Base-by-base conservation (phyloP, 2,113 vertebrate species). In the Ochotona princeps region DNA sequence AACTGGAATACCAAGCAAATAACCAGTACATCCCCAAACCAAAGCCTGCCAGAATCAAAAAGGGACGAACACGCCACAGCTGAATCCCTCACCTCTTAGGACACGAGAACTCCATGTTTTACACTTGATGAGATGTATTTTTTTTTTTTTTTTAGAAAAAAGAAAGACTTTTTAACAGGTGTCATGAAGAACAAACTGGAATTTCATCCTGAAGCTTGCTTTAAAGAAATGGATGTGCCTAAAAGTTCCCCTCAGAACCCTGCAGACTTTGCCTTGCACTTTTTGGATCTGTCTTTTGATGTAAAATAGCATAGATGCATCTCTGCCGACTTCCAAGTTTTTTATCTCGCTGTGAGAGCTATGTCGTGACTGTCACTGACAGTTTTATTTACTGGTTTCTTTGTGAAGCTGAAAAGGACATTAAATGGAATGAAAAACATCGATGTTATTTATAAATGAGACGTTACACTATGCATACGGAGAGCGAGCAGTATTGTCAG, bases 21-120 rank as follows among this genome's bases (percentile, higher is more conserved):
- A 99, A 99, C 95, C 99, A 99, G 94, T 99, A 99, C 97, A 99
- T 99, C 97, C 99, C 99, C 95, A 99, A 99, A 97, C 99, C 99
- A 30, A 99, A 99, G 98, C 99, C 99, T 0, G 99, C 99, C 51
- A 99, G 99, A 94, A 99, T 99, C 97, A 99, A 99, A 97, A 99
- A 99, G 97, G 99, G 99, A 95, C 98, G 99, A 97, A 99, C 98
- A 84, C 98, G 99, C 97, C 99, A 99, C 97, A 99, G 98, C 98
- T 98, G 97, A 98, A 96, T 44, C 75, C 89, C 93, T 93, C 94
- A 1, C 90, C 82, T 73, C 67, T n/a, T 13, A 69, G 96, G 95
- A 95, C 89, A 76, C 79, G 83, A 97, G 83, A 6, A 54, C 75
- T 87, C 91, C 94, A 94, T 94, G 60, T 93, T 87, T 97, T 95